A percentile compares a stretch with the other conserved stretches of the same genome.
These are phyloP conservation scores for Pogonognathellus flavescens DNA, from an alignment of 1,140 invertebrate species.

Conservation along the genomic window DNA sequence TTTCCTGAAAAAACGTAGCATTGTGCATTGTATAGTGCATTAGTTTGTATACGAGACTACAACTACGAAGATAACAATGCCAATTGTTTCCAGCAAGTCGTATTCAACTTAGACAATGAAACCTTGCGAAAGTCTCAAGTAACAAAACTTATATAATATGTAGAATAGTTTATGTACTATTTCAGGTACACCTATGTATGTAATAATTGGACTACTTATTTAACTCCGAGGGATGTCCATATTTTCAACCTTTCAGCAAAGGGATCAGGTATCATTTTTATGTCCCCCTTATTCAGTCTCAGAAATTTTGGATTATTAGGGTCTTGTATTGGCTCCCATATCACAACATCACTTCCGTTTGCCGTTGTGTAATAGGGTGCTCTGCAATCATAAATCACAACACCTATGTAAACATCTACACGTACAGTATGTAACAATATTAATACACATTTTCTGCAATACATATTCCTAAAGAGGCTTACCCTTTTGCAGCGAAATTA, in stretches of 20 bases:
- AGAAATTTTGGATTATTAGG: background rate
- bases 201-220: no score
- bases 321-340: constrained; percentile 34
- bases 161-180: no score
- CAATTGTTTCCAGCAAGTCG: no score
- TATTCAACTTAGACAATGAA: no score
- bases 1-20: no score
- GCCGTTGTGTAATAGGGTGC: background rate
- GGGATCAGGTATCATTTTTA: constrained; percentile 23
- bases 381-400: background rate
- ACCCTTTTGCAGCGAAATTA: constrained; percentile 46
- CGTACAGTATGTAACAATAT: background rate
- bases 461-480: background rate
- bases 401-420: background rate
- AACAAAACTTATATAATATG: no score
- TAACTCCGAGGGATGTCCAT: background rate
- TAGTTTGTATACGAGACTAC: no score
- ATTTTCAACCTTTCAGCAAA: constrained; percentile 1
- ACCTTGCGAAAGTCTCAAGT: no score
- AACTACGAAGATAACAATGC: no score
- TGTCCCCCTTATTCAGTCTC: background rate
- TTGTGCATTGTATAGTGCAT: no score
- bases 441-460: background rate
- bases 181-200: no score
- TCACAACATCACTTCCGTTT: background rate